Evolutionary conservation across 2,888 invertebrate species (phyloP), one percentile per base, ranked within the genome.

Genomic region (Agrilus biguttatus): DNA sequence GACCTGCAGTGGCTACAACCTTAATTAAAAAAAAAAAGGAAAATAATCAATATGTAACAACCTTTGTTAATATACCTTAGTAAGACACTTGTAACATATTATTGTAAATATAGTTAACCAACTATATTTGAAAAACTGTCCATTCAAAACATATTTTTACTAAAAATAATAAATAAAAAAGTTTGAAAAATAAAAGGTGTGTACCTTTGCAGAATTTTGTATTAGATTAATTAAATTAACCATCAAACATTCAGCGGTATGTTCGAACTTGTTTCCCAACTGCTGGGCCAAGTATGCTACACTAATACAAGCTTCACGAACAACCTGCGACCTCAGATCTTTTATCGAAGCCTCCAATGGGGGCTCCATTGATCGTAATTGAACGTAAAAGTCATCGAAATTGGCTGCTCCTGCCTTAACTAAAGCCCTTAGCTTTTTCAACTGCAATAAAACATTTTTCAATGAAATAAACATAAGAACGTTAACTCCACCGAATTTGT

Each of bases 231-330:
- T 87, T 23, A 97, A 68, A 53, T 79, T 77, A 49, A 84, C 84
- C 39, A 97, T 67, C 41, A 95, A 75, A 50, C 80, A 75, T 61
- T 92, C 83, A 36, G 86, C 83, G 68, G 90, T 84, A 59, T 82
- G 83, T 52, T 95, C 93, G 53, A 87, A 75, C 62, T 86, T 89
- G 54, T 75, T 80, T 45, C 83, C 81, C 42, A 97, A 64, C 40
- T 80, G 78, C 66, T 91, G 88, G 39, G 92, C 82, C 69, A 95
- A 76, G 69, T 82, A 93, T 35, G 95, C 91, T 54, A 96, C 80
- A 1, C 95, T 91, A 47, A 96, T 85, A 61, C 95, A 96, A 2
- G 91, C 90, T 65, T 98, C 98, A 39, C 97, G 76, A 1, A 95
- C 95, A 47, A 96, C 89, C 70, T 79, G 75, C 53, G 96, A 97